Conservation (phyloP, 2,113 vertebrate genomes). For the Mesoclemmys tuberculata region DNA sequence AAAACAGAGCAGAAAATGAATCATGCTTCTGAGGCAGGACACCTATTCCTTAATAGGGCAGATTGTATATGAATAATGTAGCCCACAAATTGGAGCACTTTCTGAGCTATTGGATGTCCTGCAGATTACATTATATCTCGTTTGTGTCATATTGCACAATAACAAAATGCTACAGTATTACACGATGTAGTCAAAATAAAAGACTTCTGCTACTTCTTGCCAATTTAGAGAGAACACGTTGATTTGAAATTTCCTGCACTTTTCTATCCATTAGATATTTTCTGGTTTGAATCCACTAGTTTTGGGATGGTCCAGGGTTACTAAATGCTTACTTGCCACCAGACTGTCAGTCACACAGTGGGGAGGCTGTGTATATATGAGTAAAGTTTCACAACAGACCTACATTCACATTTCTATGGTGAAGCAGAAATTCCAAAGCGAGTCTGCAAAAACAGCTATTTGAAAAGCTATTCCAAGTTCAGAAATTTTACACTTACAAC, state of each 20-base stretch:
- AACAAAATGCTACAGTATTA: neutral
- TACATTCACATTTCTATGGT: neutral
- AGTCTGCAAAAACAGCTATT: neutral
- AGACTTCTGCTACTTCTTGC: neutral
- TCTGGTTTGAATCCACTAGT: neutral
- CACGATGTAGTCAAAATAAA: neutral
- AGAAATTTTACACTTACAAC: neutral
- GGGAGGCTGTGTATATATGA: neutral
- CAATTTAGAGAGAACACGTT: neutral
- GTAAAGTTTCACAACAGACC: neutral
- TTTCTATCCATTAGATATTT: neutral
- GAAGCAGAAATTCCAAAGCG: neutral
- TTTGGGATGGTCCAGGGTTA: neutral
- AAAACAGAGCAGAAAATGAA: neutral
- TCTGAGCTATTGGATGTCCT: neutral
- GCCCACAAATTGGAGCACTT: neutral
- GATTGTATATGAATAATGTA: neutral
- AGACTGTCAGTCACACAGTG: neutral
- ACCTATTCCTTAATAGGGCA: neutral
- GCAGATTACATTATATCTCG: neutral
- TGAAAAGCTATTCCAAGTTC: neutral
- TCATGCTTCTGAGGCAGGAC: neutral
- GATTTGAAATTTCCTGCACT: neutral
- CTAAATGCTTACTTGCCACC: neutral
- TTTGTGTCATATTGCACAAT: neutral